These are phyloP conservation scores for Symphodus melops DNA, from an alignment of 2,113 vertebrate genomes.

Conservation along the genomic window DNA sequence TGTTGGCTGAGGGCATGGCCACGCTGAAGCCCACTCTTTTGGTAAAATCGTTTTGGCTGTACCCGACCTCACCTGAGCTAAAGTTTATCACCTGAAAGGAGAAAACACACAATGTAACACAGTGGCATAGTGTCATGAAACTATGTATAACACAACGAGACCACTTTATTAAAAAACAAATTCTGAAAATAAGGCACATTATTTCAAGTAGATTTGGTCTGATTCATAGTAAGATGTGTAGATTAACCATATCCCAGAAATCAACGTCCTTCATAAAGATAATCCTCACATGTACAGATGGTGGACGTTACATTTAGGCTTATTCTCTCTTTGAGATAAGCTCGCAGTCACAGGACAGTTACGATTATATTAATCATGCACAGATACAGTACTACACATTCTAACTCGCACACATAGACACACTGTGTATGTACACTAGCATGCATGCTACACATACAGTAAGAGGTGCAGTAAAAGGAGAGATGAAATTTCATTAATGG, in stretches of 20 bases:
- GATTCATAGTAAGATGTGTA: constrained; percentile 30
- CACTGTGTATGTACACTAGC: no score
- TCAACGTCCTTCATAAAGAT: constrained; percentile 66
- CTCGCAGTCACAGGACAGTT: constrained; percentile 60
- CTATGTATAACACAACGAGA: neutral
- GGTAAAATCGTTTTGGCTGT: constrained; percentile 78
- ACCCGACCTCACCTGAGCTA: constrained; percentile 74
- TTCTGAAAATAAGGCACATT: neutral
- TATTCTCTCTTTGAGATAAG: constrained; percentile 75
- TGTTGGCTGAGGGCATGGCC: constrained; percentile 82
- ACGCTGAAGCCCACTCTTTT: constrained; percentile 84
- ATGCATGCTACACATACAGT: neutral
- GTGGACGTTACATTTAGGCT: constrained; percentile 68
- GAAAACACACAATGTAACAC: neutral
- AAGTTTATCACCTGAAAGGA: constrained; percentile 85
- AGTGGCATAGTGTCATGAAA: neutral
- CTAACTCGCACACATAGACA: constrained; percentile 7
- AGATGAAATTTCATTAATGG: constrained; percentile 42
- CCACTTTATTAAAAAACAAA: neutral
- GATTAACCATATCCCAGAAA: constrained; percentile 60
- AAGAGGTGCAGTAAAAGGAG: constrained; percentile 12
- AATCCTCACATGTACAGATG: constrained; percentile 77
- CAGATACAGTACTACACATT: constrained; percentile 32
- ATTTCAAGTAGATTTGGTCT: constrained; percentile 3
- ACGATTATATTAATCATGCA: constrained; percentile 74